Percentiles rank a stretch among this genome's conserved stretches.
Evolutionary conservation across 2,797 vertebrate species (phyloP).

Genomic region (Aldrovandia affinis): DNA sequence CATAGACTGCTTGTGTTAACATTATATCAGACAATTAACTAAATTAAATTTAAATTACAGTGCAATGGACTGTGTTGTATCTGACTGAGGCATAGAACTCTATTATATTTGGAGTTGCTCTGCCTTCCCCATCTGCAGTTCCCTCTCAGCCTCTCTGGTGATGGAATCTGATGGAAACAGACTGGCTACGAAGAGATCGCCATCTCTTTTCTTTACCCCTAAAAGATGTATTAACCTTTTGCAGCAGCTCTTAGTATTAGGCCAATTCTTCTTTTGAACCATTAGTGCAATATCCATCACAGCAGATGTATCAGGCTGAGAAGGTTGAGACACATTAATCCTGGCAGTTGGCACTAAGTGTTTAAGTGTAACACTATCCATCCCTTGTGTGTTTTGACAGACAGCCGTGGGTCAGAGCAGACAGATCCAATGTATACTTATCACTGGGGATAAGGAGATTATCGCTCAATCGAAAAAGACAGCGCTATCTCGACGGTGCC

Average conservation of each 20-base stretch:
- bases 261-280: constrained; percentile 78
- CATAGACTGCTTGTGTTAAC: constrained; percentile 37
- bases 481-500: constrained; percentile 54
- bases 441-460: constrained; percentile 72
- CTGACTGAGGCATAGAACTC: constrained; percentile 36
- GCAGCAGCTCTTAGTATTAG: constrained; percentile 49
- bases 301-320: constrained; percentile 64
- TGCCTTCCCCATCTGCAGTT: constrained; percentile 12
- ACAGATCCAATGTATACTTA: constrained; percentile 73
- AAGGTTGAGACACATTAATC: constrained; percentile 73
- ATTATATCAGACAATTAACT: constrained; percentile 55
- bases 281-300: constrained; percentile 78
- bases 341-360: constrained; percentile 71
- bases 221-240: constrained; percentile 73
- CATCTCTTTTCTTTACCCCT: constrained; percentile 72
- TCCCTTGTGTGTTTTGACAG: constrained; percentile 68
- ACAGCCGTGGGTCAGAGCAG: constrained; percentile 66
- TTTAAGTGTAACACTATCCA: constrained; percentile 78
- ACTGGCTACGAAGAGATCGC: constrained; percentile 71
- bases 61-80: constrained; percentile 48
- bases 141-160: constrained; percentile 28
- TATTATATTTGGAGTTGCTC: constrained; percentile 43
- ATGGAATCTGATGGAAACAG: constrained; percentile 53
- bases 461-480: constrained; percentile 63
- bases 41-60: constrained; percentile 54